Base-by-base conservation (phyloP, 2,888 invertebrate genomes). In the Tenthredo mesomela region DNA sequence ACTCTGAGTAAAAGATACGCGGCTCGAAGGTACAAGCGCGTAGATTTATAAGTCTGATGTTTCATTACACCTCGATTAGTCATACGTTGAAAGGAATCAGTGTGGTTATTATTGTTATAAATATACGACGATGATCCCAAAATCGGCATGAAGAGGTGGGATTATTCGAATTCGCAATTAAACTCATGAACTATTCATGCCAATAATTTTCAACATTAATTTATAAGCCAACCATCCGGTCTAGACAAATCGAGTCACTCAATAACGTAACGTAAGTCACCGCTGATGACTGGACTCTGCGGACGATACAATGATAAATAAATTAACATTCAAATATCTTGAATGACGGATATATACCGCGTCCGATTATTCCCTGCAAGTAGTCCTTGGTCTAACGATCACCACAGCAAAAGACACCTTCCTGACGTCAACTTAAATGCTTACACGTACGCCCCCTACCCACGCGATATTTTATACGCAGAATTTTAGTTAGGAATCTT, bases 181-280 rank as follows among this genome's bases (percentile, higher is more conserved):
- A 61, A 10, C 80, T 80, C 80, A 80, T 80, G 10, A 43, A 65
- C 40, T 61, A 80, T 80, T 80, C 80, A 80, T 80, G 18, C 61
- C 21, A 37, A 25, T 12, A 61, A 54, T 61, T 61, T 61, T 33
- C 18, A 12, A 40, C 37, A 25, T 25, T 15, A 25, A 80, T 58
- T 61, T 37, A 37, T 43, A 73, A 73, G 40, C 21, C 18, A 29
- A 54, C 18, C 58, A 40, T 61, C 80, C 80, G 80, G 80, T 80
- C 80, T 61, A 40, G 43, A 65, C 65, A 37, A 65, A 80, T 80
- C 77, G 54, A 67, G 25, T 2, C 29, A 47, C 29, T 54, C 54
- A 47, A 33, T 10, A 71, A 15, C 71, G 71, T 29, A 43, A 15
- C 77, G 54, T 50, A 50, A 50, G 4, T 73, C 67, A 67, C 10